Base-by-base conservation (phyloP, 2,888 invertebrate species). In the Sinhomidia bicolor region DNA sequence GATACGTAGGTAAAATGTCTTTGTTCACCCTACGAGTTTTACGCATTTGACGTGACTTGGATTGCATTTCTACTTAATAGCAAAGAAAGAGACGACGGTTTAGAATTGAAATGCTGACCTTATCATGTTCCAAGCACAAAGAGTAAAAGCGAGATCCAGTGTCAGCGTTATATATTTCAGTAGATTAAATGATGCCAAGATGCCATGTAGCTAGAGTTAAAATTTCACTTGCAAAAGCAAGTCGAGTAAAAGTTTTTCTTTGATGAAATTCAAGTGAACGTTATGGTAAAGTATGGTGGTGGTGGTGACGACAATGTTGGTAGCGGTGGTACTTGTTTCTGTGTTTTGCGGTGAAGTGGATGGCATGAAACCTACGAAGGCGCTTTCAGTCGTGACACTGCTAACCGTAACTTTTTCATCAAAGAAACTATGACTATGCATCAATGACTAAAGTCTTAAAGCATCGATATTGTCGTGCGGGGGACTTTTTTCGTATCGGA, bases 191-290 rank as follows among this genome's bases (percentile, higher is more conserved):
- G 29, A 62, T 62, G 29, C 23, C 51, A 41, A 9, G 41, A 4
- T 17, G 23, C 9, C 2, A 14, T 41, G n/a, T n/a, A n/a, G n/a
- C n/a, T n/a, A 36, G 41, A 44, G 71, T 71, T 71, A 65, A 65
- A 65, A 32, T n/a, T 17, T 65, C 65, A 36, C 65, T n/a, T 7
- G 65, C 2, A 17, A 6, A 41, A 74, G 44, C 26, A 51, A 47
- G 23, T 74, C 23, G 0, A 51, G 29, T 47, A 29, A 44, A 74
- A 47, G 7, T 44, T 74, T 71, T 74, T 51, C 74, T 74, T 74
- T 74, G 74, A 74, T 74, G 74, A 74, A 74, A 74, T 47, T 47
- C 14, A 47, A 74, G 44, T 20, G 71, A 68, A 71, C 41, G 68
- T 17, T 41, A 10, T 36, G 41, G n/a, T n/a, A n/a, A n/a, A n/a